Evolutionary conservation across 2,113 vertebrate genomes (phyloP).

Genomic region (Trematocara unimaculatum): DNA sequence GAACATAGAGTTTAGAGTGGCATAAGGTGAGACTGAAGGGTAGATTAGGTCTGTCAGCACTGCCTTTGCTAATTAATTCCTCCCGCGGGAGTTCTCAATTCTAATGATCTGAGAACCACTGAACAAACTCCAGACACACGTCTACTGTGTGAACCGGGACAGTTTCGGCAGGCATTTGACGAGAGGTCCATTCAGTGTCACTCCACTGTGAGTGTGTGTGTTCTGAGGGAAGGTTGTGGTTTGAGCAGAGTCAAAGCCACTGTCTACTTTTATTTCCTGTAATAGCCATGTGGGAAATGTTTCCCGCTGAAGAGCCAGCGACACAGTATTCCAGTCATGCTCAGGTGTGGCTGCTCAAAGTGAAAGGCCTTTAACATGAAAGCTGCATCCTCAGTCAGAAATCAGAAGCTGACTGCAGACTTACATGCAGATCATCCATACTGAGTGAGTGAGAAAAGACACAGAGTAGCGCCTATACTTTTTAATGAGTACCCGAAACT

Average conservation of each 20-base stretch:
- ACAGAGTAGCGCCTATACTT: neutral
- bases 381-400: neutral
- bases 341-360: neutral
- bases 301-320: neutral
- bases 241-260: neutral
- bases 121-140: neutral
- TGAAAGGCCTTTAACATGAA: neutral
- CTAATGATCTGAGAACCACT: neutral
- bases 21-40: neutral
- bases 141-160: neutral
- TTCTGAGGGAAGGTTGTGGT: neutral
- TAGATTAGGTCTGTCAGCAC: constrained; percentile 22
- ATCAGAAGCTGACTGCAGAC: neutral
- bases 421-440: neutral
- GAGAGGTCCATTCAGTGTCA: neutral
- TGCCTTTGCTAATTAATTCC: constrained; percentile 20
- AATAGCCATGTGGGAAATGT: constrained; percentile 30
- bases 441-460: neutral
- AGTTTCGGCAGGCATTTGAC: neutral
- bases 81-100: neutral
- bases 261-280: constrained; percentile 7
- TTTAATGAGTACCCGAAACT: neutral
- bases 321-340: constrained; percentile 3
- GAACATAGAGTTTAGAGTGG: neutral
- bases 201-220: neutral